Conservation (phyloP, 30 jellyfish, hydroid and myxozoan genomes). For the Hydractinia symbiolongicarpus region DNA sequence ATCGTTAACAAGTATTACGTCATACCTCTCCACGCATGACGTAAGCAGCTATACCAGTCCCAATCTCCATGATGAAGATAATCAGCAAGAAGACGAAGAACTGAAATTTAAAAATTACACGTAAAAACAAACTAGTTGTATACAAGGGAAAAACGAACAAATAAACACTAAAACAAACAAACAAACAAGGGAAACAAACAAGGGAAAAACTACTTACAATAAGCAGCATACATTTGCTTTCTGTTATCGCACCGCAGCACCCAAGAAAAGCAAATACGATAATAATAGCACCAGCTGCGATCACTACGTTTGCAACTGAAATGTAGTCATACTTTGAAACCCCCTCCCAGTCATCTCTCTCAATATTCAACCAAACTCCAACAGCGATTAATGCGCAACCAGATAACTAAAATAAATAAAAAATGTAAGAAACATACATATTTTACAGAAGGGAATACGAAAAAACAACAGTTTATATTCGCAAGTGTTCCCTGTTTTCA, state of each 20-base stretch:
- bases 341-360: constrained; percentile 28
- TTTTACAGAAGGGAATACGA: background rate
- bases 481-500: too few relatives aligned
- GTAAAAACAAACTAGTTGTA: background rate
- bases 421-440: background rate
- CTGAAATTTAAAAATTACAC: background rate
- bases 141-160: too few relatives aligned
- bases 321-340: constrained; percentile 34
- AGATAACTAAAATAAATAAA: constrained; percentile 10
- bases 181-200: too few relatives aligned
- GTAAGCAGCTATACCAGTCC: constrained; percentile 37
- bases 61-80: constrained; percentile 30
- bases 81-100: constrained; percentile 29
- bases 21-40: constrained; percentile 28
- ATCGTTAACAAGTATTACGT: too few relatives aligned
- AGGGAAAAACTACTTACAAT: constrained; percentile 10
- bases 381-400: constrained; percentile 41
- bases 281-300: constrained; percentile 43
- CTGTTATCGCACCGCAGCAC: constrained; percentile 51
- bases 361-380: constrained; percentile 41
- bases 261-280: constrained; percentile 35
- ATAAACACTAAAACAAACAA: too few relatives aligned
- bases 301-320: constrained; percentile 21
- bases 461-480: too few relatives aligned
- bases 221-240: constrained; percentile 33